Percentiles rank a stretch among this genome's conserved stretches.
These are phyloP conservation scores for Lasioglossum lativentre DNA, from an alignment of 2,888 invertebrate genomes.

Conservation along the genomic window DNA sequence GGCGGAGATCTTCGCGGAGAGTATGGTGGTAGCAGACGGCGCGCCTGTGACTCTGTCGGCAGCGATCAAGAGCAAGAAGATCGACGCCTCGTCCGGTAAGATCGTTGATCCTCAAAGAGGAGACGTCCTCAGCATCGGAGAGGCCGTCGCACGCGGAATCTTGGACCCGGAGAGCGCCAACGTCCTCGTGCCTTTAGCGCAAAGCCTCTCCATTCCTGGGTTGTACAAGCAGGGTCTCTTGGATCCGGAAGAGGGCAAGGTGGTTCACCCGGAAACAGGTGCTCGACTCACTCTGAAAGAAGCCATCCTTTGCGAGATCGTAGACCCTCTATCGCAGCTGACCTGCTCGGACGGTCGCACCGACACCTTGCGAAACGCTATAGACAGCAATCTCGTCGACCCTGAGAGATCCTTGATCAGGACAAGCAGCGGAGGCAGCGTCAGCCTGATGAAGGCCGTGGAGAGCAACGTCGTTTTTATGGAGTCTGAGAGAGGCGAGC, in stretches of 20 bases:
- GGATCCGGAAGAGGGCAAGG: constrained; percentile 89
- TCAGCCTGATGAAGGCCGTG: constrained; percentile 90
- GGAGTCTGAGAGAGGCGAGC: constrained; percentile 48
- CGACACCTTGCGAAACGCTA: constrained; percentile 91
- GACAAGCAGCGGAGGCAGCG: constrained; percentile 87
- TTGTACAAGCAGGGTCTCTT: constrained; percentile 94
- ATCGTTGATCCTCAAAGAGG: constrained; percentile 94
- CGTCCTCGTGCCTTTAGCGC: constrained; percentile 91
- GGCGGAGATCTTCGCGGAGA: constrained; percentile 89
- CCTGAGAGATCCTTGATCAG: constrained; percentile 89
- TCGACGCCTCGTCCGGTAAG: constrained; percentile 91
- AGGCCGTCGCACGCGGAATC: constrained; percentile 94
- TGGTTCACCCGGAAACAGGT: constrained; percentile 95
- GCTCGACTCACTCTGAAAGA: constrained; percentile 91
- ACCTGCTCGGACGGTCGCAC: constrained; percentile 87
- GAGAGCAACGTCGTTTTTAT: constrained; percentile 87
- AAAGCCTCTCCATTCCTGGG: constrained; percentile 93
- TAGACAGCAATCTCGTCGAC: constrained; percentile 90
- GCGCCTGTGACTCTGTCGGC: constrained; percentile 89
- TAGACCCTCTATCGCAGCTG: constrained; percentile 92
- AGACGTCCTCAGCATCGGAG: constrained; percentile 91
- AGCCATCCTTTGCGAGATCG: constrained; percentile 94
- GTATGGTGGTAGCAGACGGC: constrained; percentile 87
- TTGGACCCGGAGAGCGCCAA: constrained; percentile 91
- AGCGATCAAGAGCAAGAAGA: constrained; percentile 89